Conservation (phyloP, 2,113 vertebrate species). For the Fregetta grallaria region DNA sequence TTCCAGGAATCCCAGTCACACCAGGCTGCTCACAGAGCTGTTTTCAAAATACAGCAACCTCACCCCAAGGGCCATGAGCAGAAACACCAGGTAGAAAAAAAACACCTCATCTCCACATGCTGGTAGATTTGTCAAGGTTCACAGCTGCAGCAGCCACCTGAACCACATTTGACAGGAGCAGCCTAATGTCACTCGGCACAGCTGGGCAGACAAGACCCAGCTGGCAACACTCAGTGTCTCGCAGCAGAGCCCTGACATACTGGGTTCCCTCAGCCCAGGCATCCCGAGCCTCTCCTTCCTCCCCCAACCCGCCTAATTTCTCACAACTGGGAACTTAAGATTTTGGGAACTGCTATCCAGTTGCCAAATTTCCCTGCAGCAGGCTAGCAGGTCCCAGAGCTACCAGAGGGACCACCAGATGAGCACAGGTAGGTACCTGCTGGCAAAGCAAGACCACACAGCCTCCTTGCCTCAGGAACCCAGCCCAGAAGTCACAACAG, state of each 20-base stretch:
- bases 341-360: background rate
- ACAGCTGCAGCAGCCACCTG: background rate
- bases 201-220: background rate
- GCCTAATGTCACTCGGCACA: background rate
- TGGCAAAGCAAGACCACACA: background rate
- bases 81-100: background rate
- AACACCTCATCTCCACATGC: background rate
- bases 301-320: background rate
- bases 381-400: background rate
- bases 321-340: background rate
- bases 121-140: background rate
- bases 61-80: background rate
- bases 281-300: background rate
- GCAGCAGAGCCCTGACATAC: background rate
- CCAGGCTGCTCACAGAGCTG: rapidly evolving
- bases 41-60: background rate
- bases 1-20: background rate
- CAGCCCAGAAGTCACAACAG: background rate
- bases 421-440: background rate
- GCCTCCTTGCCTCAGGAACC: background rate
- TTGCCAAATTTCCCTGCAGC: background rate
- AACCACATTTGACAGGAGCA: background rate
- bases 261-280: background rate
- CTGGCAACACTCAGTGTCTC: background rate
- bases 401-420: rapidly evolving